Evolutionary conservation across 2,113 vertebrate genomes (phyloP).

Genomic region (Lepus timidus): DNA sequence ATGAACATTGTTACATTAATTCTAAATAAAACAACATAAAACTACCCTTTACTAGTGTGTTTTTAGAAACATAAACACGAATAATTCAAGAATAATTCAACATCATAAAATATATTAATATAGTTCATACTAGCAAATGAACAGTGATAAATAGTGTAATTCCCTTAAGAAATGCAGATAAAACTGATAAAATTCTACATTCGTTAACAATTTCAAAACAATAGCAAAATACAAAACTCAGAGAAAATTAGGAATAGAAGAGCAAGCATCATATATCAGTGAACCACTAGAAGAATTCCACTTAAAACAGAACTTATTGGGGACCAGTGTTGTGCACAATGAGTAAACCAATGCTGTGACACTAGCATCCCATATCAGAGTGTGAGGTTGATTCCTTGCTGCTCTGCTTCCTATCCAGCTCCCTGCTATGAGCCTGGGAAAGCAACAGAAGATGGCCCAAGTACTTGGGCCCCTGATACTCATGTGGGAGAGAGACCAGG

Average conservation of each 20-base stretch:
- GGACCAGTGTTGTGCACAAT: no score
- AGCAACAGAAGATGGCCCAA: no score
- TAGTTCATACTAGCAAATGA: constrained; percentile 24
- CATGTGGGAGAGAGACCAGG: no score
- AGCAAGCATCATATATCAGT: not conserved
- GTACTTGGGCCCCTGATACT: no score
- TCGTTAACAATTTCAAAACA: not conserved
- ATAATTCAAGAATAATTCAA: constrained; percentile 17
- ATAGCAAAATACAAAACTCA: constrained; percentile 24
- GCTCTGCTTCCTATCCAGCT: no score
- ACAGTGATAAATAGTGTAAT: constrained; percentile 1
- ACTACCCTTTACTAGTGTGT: not conserved
- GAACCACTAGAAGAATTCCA: not conserved
- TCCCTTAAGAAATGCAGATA: constrained; percentile 31
- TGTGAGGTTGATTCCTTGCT: no score
- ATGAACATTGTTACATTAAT: not conserved
- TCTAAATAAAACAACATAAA: constrained; percentile 24
- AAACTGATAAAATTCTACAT: not conserved
- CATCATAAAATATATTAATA: not conserved
- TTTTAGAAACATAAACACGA: constrained; percentile 14
- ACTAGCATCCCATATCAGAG: no score
- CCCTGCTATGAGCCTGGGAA: no score
- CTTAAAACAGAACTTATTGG: not conserved
- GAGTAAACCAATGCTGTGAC: no score
- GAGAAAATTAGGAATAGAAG: constrained; percentile 30